Percentiles rank a stretch among this genome's conserved stretches.
These are phyloP conservation scores for Drosophila varians DNA, from an alignment of 1,140 invertebrate genomes.

Conservation along the genomic window DNA sequence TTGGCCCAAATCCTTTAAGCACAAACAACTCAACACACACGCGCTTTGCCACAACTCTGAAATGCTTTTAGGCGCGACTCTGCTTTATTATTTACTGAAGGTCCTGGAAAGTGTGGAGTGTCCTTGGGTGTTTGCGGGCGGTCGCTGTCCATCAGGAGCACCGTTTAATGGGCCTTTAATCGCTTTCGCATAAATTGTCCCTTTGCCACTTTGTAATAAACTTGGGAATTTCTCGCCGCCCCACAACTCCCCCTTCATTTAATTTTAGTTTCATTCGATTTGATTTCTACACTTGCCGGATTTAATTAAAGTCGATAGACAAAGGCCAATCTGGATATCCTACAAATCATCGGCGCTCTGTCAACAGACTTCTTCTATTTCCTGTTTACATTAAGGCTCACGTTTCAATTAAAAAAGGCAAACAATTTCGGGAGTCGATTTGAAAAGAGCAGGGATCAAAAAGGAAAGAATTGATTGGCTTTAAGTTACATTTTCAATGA, in stretches of 20 bases:
- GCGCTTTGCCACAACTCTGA: neutral
- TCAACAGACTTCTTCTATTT: conserved; percentile 7
- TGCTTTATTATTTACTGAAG: conserved; percentile 55
- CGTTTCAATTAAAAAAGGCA: conserved; percentile 66
- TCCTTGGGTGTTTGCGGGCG: neutral
- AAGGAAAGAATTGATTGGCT: too few species aligned
- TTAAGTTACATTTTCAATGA: too few species aligned
- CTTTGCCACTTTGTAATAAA: conserved; percentile 65
- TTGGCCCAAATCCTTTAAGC: conserved; percentile 72
- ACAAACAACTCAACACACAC: conserved; percentile 24
- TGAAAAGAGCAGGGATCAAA: conserved; percentile 3
- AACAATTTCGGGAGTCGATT: conserved; percentile 54
- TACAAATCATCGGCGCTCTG: conserved; percentile 23
- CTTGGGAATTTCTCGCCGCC: neutral
- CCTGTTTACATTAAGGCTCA: conserved; percentile 11
- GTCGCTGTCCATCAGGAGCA: conserved; percentile 49
- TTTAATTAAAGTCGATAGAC: conserved; percentile 61
- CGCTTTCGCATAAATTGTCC: conserved; percentile 73
- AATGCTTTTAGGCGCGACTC: conserved; percentile 56
- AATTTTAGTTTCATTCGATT: conserved; percentile 70
- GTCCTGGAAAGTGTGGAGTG: conserved; percentile 6
- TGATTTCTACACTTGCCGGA: conserved; percentile 48
- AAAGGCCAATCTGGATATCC: conserved; percentile 37
- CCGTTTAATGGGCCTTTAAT: conserved; percentile 68
- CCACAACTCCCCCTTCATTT: conserved; percentile 28